Percentiles rank a stretch among this genome's conserved stretches.
phyloP scores from a whole-genome alignment of 1,140 invertebrate genomes.

The Heliconius congener region DNA sequence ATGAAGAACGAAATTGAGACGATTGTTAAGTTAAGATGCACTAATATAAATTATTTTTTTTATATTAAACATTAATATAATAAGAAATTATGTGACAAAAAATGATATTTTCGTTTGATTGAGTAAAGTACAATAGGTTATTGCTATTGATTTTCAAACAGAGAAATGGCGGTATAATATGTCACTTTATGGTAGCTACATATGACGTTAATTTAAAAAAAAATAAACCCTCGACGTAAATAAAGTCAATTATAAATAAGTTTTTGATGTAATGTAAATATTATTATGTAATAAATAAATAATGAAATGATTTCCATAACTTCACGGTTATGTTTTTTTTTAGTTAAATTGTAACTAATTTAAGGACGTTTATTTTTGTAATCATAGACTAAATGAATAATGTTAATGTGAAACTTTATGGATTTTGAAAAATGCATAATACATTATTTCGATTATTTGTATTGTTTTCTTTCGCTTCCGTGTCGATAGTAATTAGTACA shows the following conservation, averaged over 20 bases:
- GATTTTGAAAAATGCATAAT: constrained; percentile 68
- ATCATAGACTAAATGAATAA: constrained; percentile 56
- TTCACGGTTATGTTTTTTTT: constrained; percentile 21
- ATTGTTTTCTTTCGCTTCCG: neutral
- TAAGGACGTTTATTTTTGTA: constrained; percentile 74
- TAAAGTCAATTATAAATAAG: constrained; percentile 51
- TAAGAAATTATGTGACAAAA: neutral
- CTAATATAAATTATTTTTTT: constrained; percentile 6
- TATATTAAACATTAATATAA: constrained; percentile 2
- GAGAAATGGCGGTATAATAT: constrained; percentile 8
- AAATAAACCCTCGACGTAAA: constrained; percentile 28
- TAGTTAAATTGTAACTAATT: constrained; percentile 39
- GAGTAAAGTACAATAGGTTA: neutral
- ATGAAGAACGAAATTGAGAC: neutral
- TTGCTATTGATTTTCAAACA: neutral
- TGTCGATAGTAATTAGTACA: too few relatives aligned
- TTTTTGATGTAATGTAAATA: constrained; percentile 70
- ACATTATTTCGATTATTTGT: constrained; percentile 61
- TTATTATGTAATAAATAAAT: constrained; percentile 45
- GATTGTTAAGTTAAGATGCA: neutral
- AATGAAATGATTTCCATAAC: constrained; percentile 10
- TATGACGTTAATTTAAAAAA: constrained; percentile 21
- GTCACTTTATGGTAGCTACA: constrained; percentile 51
- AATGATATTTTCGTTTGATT: neutral
- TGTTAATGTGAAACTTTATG: constrained; percentile 56